Evolutionary conservation across 2,888 invertebrate genomes (phyloP).

Genomic region (Punctoribates punctum): DNA sequence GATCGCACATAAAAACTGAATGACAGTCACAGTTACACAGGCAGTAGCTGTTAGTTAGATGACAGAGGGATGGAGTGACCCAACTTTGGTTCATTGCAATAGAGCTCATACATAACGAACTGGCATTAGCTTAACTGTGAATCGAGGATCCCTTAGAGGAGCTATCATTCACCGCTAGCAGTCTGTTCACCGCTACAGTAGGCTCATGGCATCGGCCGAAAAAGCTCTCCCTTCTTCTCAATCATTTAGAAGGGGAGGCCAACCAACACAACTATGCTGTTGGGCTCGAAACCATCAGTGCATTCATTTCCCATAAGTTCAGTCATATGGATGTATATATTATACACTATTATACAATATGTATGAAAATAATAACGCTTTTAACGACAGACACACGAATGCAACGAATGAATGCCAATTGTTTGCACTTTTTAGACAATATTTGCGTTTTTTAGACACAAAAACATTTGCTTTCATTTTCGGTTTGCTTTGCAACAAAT

Average conservation of each 20-base stretch:
- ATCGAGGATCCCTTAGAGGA: neutral
- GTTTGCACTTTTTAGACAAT: neutral
- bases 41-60: neutral
- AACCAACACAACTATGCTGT: neutral
- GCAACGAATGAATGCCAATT: neutral
- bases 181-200: neutral
- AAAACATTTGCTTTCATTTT: neutral
- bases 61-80: neutral
- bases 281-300: neutral
- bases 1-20: neutral
- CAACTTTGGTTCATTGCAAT: neutral
- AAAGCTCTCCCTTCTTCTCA: neutral
- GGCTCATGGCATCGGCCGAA: neutral
- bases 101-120: neutral
- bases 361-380: neutral
- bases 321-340: neutral
- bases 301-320: slow-evolving; percentile 22
- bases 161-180: neutral
- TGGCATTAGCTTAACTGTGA: neutral
- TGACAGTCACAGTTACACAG: neutral
- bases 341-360: neutral
- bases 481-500: slow-evolving; percentile 1
- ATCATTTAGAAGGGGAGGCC: slow-evolving; percentile 19
- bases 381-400: neutral
- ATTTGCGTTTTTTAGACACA: neutral